Evolutionary conservation across 53 echinoderm and acorn worm species (phyloP).

Genomic region (Hippasteria phrygiana): DNA sequence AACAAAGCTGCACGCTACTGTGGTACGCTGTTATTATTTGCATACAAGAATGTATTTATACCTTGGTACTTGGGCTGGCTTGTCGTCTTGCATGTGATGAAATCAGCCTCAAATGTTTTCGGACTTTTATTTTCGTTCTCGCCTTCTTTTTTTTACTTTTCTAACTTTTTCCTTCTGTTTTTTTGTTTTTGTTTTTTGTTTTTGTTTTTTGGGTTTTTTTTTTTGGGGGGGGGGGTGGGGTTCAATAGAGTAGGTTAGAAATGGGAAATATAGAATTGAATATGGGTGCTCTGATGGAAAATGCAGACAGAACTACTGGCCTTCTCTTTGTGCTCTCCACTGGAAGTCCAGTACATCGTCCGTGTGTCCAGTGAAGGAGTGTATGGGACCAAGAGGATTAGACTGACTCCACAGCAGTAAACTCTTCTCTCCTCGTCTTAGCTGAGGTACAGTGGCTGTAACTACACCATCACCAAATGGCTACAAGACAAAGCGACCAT

Average conservation of each 20-base stretch:
- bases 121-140: too few relatives aligned
- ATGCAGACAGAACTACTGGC: neutral
- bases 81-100: too few relatives aligned
- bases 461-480: conserved; percentile 96
- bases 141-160: too few relatives aligned
- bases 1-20: too few relatives aligned
- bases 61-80: too few relatives aligned
- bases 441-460: conserved; percentile 90
- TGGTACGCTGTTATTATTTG: too few relatives aligned
- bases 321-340: conserved; percentile 81
- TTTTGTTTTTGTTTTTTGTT: too few relatives aligned
- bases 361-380: conserved; percentile 89
- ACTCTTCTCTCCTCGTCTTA: conserved; percentile 88
- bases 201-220: too few relatives aligned
- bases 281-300: neutral
- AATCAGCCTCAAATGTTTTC: too few relatives aligned
- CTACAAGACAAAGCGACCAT: conserved; percentile 48
- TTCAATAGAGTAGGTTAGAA: neutral
- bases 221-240: neutral
- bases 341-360: conserved; percentile 99
- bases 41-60: too few relatives aligned
- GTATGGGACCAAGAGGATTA: conserved; percentile 73
- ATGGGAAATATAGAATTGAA: neutral
- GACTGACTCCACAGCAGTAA: conserved; percentile 89
- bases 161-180: too few relatives aligned